Base-by-base conservation (phyloP, 1,140 invertebrate species). In the Venturia canescens region DNA sequence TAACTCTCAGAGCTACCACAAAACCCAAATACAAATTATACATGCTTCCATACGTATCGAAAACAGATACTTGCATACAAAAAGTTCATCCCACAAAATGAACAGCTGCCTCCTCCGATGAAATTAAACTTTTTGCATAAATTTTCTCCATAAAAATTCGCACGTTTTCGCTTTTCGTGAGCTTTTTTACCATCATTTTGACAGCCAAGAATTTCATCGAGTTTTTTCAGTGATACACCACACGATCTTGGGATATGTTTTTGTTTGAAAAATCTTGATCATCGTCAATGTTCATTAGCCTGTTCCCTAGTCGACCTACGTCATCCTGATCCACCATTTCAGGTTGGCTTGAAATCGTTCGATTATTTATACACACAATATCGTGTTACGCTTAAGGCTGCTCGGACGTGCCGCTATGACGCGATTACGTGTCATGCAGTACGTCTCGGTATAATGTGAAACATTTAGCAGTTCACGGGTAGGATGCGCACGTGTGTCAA, bases 351-450 rank as follows among this genome's bases (percentile, higher is more conserved):
- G 6, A 13, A 57, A 57, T 57, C 18, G 53, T 57, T 57, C 9
- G 53, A 57, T 57, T 57, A 57, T 57, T 57, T 57, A 57, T 57
- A 44, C 38, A 57, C 53, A 57, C 21, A 57, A 57, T 57, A 23
- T 57, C 53, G 21, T 21, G 53, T 57, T 9, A 57, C 16, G 11
- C 5, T 57, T 57, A 57, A 2, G 0, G 53, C 53, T 57, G 21
- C 53, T 57, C 21, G 53, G 21, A 57, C 21, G 5, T 57, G 53
- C 9, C 53, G 21, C 53, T 57, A 57, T 21, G 53, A 57, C 53
- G 53, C 21, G 16, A 23, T 18, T 57, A 70, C 31, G 38, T 70
- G 31, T 29, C 11, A 38, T 6, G n/a, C 44, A 23, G 31, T 72
- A 72, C 50, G 11, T 21, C 31, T 38, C 16, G 15, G 67, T 70